Conservation (phyloP, 2,113 vertebrate species). For the Scomber scombrus region DNA sequence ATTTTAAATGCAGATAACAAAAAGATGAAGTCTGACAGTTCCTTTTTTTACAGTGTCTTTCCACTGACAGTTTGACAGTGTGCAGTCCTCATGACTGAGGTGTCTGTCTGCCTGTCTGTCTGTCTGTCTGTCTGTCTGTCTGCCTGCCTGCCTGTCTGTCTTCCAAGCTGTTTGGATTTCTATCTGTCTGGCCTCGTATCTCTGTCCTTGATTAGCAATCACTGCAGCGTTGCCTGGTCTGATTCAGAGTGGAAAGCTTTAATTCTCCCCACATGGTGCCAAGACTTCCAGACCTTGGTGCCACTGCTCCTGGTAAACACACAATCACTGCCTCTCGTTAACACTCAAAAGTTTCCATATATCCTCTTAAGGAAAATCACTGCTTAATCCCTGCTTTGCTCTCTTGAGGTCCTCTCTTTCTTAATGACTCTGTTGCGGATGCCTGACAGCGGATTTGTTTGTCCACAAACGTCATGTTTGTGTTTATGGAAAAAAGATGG, state of each 20-base stretch:
- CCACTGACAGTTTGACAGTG: slow-evolving; percentile 70
- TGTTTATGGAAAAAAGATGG: slow-evolving; percentile 20
- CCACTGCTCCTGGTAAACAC: slow-evolving; percentile 60
- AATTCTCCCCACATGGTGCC: slow-evolving; percentile 66
- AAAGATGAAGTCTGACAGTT: slow-evolving; percentile 54
- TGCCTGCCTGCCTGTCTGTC: slow-evolving; percentile 10
- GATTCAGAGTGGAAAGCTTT: slow-evolving; percentile 60
- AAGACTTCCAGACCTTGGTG: slow-evolving; percentile 41
- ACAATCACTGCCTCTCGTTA: slow-evolving; percentile 66
- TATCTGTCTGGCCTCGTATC: slow-evolving; percentile 8
- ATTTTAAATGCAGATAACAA: slow-evolving; percentile 47
- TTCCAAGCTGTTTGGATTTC: background rate
- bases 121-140: slow-evolving; percentile 6
- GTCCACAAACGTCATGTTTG: slow-evolving; percentile 60
- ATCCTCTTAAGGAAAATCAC: slow-evolving; percentile 45
- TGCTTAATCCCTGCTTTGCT: slow-evolving; percentile 21
- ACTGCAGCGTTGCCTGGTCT: slow-evolving; percentile 31
- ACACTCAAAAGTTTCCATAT: slow-evolving; percentile 67
- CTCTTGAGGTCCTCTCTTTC: slow-evolving; percentile 31
- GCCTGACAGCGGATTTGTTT: slow-evolving; percentile 55
- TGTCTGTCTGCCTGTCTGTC: slow-evolving; percentile 28
- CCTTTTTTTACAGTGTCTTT: slow-evolving; percentile 29
- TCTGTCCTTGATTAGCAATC: slow-evolving; percentile 68
- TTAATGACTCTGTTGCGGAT: slow-evolving; percentile 35
- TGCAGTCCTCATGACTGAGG: slow-evolving; percentile 46